Conservation (phyloP, 2,888 invertebrate genomes). For the Archips xylosteana region DNA sequence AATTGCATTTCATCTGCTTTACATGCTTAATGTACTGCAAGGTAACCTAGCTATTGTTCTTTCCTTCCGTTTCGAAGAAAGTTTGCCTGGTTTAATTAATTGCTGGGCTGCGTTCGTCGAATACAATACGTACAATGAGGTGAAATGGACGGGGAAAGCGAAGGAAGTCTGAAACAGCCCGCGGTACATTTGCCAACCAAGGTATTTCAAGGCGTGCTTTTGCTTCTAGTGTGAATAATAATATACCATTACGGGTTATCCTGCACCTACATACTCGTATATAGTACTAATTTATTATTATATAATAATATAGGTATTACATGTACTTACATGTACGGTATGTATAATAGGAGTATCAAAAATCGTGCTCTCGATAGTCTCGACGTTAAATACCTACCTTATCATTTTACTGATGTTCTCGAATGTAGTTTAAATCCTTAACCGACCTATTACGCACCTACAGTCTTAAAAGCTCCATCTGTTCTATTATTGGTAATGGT, state of each 20-base stretch:
- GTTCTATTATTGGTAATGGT: slow-evolving; percentile 12
- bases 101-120: slow-evolving; percentile 31
- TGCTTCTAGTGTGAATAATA: neutral
- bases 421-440: slow-evolving; percentile 1
- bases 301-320: too few relatives aligned
- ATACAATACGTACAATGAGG: slow-evolving; percentile 30
- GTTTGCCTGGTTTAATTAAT: slow-evolving; percentile 41
- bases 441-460: slow-evolving; percentile 3
- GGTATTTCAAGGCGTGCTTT: neutral
- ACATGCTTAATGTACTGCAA: slow-evolving; percentile 16
- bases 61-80: slow-evolving; percentile 20
- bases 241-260: too few relatives aligned
- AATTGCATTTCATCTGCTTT: slow-evolving; percentile 9
- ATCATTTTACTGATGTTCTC: neutral
- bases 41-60: slow-evolving; percentile 35
- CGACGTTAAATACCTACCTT: too few relatives aligned
- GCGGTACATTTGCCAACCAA: slow-evolving; percentile 5
- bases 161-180: slow-evolving; percentile 30
- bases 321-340: too few relatives aligned
- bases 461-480: slow-evolving; percentile 7
- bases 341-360: too few relatives aligned
- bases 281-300: too few relatives aligned
- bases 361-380: too few relatives aligned
- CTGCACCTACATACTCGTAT: too few relatives aligned
- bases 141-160: slow-evolving; percentile 20